Evolutionary conservation across 2,888 invertebrate genomes (phyloP), one percentile per base, ranked within the genome.

Genomic region (Petrolisthes manimaculis): DNA sequence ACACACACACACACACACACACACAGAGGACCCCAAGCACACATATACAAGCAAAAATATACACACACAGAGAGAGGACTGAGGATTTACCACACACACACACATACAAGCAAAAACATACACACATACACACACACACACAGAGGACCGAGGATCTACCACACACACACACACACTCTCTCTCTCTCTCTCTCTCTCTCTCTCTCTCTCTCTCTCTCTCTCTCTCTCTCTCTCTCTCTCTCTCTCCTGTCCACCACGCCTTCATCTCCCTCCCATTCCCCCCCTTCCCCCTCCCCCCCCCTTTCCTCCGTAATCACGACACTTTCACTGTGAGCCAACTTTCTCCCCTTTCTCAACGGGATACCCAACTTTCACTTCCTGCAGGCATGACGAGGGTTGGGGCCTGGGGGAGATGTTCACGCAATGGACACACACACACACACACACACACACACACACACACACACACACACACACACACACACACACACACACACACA

Each of bases 401-500:
- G n/a, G n/a, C n/a, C n/a, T n/a, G n/a, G n/a, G n/a, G n/a, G n/a
- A n/a, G n/a, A n/a, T n/a, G n/a, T n/a, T n/a, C n/a, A n/a, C n/a
- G n/a, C n/a, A n/a, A n/a, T n/a, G n/a, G n/a, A 37, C 37, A 37
- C 37, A 37, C 2, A 37, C 37, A 37, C 2, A 37, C 37, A 0
- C 1, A 37, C 37, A 37, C 2, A 37, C 2, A 37, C 2, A 37
- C 37, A 37, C 37, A 37, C 2, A 2, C 37, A 37, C 2, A 37
- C 37, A 37, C 37, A 37, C 37, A 37, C 0, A 2, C 2, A 37
- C 37, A 37, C 37, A 37, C 2, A 37, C 37, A 37, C 24, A 74
- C 24, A 74, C 74, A 21, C 74, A 74, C 18, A 74, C 74, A 53
- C 77, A 53, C 77, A 74, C 74, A 74, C 74, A 74, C 74, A 74